Evolutionary conservation across 2,888 invertebrate species (phyloP).

Genomic region (Orgyia antiqua): DNA sequence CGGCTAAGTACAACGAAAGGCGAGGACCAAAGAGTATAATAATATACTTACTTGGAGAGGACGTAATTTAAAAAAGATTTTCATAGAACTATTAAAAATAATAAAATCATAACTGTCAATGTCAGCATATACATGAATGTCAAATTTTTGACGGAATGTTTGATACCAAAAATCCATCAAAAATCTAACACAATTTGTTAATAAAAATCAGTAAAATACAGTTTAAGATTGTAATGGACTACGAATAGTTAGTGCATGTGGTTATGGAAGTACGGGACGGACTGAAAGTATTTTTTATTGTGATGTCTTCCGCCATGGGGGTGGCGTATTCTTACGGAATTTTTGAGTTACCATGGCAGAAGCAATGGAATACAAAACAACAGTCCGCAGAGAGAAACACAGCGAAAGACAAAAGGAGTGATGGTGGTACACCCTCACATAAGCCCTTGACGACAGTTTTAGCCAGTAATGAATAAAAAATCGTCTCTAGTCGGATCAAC

Average conservation of each 20-base stretch:
- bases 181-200: too few relatives aligned
- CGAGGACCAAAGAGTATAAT: too few relatives aligned
- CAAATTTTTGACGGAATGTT: conserved; percentile 16
- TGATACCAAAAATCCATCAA: conserved; percentile 14
- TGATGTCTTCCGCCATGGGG: conserved; percentile 46
- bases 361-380: background rate
- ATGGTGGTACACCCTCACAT: conserved; percentile 21
- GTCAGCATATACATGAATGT: conserved; percentile 2
- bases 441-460: background rate
- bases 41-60: too few relatives aligned
- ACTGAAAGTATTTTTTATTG: conserved; percentile 44
- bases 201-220: too few relatives aligned
- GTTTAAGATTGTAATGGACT: conserved; percentile 29
- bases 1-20: too few relatives aligned
- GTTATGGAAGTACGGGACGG: conserved; percentile 55
- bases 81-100: too few relatives aligned
- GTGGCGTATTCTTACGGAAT: conserved; percentile 53
- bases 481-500: background rate
- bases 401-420: conserved; percentile 32
- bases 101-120: conserved; percentile 1
- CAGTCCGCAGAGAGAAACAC: too few relatives aligned
- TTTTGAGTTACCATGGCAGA: conserved; percentile 21
- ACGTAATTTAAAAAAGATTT: too few relatives aligned
- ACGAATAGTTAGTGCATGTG: conserved; percentile 14
- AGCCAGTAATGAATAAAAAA: background rate